phyloP scores from a whole-genome alignment of 2,888 invertebrate species.

The Nomada goodeniana region DNA sequence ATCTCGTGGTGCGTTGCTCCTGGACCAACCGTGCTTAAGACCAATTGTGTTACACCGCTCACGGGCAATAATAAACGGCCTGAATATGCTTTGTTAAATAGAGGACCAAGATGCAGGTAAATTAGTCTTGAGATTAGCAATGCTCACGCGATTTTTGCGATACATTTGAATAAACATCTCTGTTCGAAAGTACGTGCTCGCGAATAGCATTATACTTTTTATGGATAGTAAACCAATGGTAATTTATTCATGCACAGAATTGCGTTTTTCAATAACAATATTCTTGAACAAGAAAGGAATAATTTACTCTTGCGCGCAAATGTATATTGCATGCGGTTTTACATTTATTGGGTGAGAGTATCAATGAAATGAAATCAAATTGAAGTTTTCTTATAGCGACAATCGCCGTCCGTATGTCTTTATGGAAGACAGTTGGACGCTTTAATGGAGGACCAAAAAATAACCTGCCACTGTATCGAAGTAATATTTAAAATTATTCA shows the following conservation, averaged over 20 bases:
- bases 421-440: no score
- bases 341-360: no score
- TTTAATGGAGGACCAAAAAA: no score
- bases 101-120: constrained; percentile 62
- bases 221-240: background rate
- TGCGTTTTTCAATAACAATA: background rate
- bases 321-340: no score
- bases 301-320: no score
- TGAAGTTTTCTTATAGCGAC: no score
- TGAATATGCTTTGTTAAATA: constrained; percentile 57
- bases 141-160: constrained; percentile 52
- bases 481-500: background rate
- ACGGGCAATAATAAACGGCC: constrained; percentile 59
- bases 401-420: no score
- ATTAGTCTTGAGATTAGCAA: constrained; percentile 59
- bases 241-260: background rate
- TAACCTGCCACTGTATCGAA: background rate
- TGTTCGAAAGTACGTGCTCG: background rate
- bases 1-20: constrained; percentile 63
- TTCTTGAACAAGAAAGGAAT: background rate
- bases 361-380: no score
- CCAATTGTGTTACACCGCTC: constrained; percentile 62
- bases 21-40: constrained; percentile 56
- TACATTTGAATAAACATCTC: constrained; percentile 7
- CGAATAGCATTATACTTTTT: background rate